These are phyloP conservation scores for Apamea anceps DNA, from an alignment of 2,888 invertebrate genomes.

Conservation along the genomic window DNA sequence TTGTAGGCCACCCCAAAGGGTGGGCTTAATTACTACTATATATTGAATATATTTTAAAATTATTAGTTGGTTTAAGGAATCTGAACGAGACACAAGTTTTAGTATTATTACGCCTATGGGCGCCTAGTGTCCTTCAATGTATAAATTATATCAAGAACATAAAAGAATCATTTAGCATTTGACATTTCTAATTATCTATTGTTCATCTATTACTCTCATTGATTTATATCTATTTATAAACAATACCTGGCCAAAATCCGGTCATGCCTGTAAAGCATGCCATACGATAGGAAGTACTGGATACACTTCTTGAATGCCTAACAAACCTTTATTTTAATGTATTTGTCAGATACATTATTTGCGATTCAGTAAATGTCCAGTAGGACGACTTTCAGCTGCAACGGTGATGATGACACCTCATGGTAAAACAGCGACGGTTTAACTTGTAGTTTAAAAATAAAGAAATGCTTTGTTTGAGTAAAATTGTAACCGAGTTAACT, in stretches of 20 bases:
- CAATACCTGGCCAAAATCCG: background rate
- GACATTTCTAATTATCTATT: background rate
- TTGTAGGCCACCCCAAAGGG: background rate
- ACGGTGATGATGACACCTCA: background rate
- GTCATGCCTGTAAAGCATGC: background rate
- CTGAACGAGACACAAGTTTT: background rate
- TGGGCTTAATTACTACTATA: background rate
- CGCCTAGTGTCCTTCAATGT: background rate
- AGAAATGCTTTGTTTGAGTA: background rate
- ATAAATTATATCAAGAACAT: background rate
- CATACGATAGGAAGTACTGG: background rate
- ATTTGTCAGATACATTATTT: background rate
- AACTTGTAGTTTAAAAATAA: background rate
- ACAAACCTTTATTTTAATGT: background rate
- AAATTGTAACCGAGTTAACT: background rate
- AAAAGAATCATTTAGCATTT: background rate
- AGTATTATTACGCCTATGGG: background rate
- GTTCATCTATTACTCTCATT: background rate
- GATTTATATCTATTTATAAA: background rate
- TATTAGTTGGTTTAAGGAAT: background rate
- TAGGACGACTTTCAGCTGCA: background rate
- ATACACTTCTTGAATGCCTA: background rate
- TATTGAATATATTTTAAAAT: background rate
- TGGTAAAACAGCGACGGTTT: background rate
- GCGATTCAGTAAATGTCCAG: background rate